Evolutionary conservation across 2,113 vertebrate species (phyloP).

Genomic region (Callionymus lyra): DNA sequence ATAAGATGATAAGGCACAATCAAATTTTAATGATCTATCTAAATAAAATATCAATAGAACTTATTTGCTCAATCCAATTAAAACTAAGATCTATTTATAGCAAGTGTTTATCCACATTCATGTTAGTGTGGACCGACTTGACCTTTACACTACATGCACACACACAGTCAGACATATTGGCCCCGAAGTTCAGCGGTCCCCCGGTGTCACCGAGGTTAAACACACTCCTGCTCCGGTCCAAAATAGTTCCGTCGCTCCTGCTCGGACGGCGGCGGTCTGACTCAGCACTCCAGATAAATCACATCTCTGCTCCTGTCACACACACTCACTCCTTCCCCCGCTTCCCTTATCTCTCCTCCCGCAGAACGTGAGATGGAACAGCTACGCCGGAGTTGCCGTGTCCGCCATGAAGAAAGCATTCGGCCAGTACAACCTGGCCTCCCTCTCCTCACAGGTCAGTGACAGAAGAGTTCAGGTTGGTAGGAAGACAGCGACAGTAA

Average conservation of each 20-base stretch:
- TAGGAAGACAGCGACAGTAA: too few relatives aligned
- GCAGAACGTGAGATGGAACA: slow-evolving; percentile 68
- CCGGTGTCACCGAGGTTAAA: slow-evolving; percentile 43
- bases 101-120: too few relatives aligned
- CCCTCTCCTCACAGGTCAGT: slow-evolving; percentile 70
- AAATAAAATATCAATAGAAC: too few relatives aligned
- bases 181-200: slow-evolving; percentile 2
- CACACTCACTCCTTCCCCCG: slow-evolving; percentile 15
- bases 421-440: slow-evolving; percentile 67
- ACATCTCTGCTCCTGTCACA: slow-evolving; percentile 48
- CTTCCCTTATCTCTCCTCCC: slow-evolving; percentile 26
- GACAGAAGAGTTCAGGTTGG: slow-evolving; percentile 7
- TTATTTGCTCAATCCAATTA: too few relatives aligned
- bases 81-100: too few relatives aligned
- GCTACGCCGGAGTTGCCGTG: slow-evolving; percentile 63
- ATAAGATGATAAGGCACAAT: too few relatives aligned
- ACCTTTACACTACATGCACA: too few relatives aligned
- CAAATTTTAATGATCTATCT: too few relatives aligned
- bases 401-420: slow-evolving; percentile 73
- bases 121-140: too few relatives aligned
- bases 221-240: slow-evolving; percentile 30
- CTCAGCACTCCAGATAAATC: slow-evolving; percentile 61
- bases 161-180: too few relatives aligned
- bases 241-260: slow-evolving; percentile 29
- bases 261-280: slow-evolving; percentile 43